Base-by-base conservation (phyloP, 1,140 invertebrate genomes). In the Daktulosphaira vitifoliae region DNA sequence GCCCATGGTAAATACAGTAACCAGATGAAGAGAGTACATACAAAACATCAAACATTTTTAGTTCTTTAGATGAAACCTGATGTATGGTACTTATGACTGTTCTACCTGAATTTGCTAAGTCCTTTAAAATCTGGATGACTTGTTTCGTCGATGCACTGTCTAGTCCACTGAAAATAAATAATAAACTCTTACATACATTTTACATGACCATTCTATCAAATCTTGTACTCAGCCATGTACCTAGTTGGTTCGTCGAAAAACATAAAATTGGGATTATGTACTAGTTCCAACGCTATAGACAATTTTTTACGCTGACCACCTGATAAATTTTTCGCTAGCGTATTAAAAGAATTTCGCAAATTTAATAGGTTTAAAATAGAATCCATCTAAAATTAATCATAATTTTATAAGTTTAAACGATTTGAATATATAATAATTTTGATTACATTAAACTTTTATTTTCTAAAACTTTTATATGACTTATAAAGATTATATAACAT, bases 241-340 rank as follows among this genome's bases (percentile, higher is more conserved):
- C 89, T 93, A 5, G 92, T 96, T 46, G 92, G 92, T 74, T 96
- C 92, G 74, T 96, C 92, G 70, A 95, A 86, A 76, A 94, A 92
- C 79, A 96, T 84, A 8, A 95, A 80, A 3, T 90, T 88, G 7
- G 92, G 92, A 76, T 95, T 92, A 71, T 87, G 91, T 52, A 94
- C 78, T 66, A 89, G 73, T 74, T 89, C 87, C 37, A 92, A 76
- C 15, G 90, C 91, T 53, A 96, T 92, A 3, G 88, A 86, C 2
- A 96, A 77, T 70, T 91, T 79, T 76, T 93, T 92, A 70, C 84
- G 84, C 76, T 95, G 88, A 4, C 92, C 92, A 26, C 91, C 91
- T 2, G 90, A 93, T 6, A 95, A 77, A 65, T 84, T 81, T n/a
- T 75, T 76, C 1, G 84, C 84, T 39, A 82, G 75, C 0, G 88